phyloP scores from a whole-genome alignment of 2,888 invertebrate genomes.

The Galeopsomyia nigrocyanea region DNA sequence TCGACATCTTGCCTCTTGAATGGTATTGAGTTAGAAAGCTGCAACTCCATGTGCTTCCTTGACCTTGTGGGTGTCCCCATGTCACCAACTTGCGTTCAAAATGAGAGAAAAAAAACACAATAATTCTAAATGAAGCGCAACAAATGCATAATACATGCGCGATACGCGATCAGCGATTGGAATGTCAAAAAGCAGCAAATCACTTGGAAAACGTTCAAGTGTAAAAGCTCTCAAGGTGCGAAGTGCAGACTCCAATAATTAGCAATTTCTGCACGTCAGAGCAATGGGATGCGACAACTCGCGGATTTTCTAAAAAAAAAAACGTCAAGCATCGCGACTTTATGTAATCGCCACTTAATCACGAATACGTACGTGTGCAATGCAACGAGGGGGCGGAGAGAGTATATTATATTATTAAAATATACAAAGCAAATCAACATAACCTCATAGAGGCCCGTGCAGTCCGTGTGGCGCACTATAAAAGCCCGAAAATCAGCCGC shows the following conservation, averaged over 20 bases:
- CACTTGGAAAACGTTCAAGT: no score
- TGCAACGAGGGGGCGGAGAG: slow-evolving; percentile 35
- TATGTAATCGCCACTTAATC: slow-evolving; percentile 41
- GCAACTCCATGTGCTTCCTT: slow-evolving; percentile 73
- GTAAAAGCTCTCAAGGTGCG: no score
- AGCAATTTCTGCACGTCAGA: no score
- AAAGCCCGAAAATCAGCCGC: neutral
- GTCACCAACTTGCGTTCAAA: slow-evolving; percentile 66
- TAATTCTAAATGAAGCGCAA: no score
- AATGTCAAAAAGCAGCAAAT: no score
- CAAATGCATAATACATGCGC: no score
- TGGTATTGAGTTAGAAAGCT: slow-evolving; percentile 74
- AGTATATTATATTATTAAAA: slow-evolving; percentile 31
- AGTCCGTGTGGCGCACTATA: neutral
- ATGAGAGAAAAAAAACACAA: slow-evolving; percentile 32
- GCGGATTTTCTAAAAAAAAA: neutral
- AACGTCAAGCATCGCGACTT: slow-evolving; percentile 24
- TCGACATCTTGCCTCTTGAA: slow-evolving; percentile 76
- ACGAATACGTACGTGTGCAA: slow-evolving; percentile 29
- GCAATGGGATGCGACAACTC: no score
- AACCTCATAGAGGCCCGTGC: slow-evolving; percentile 43
- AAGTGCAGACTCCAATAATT: no score
- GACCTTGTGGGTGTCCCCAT: slow-evolving; percentile 72
- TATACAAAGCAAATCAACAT: slow-evolving; percentile 52
- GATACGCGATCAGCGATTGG: no score